These are phyloP conservation scores for Zaprionus ornatus DNA, from an alignment of 1,140 invertebrate genomes.

Conservation along the genomic window DNA sequence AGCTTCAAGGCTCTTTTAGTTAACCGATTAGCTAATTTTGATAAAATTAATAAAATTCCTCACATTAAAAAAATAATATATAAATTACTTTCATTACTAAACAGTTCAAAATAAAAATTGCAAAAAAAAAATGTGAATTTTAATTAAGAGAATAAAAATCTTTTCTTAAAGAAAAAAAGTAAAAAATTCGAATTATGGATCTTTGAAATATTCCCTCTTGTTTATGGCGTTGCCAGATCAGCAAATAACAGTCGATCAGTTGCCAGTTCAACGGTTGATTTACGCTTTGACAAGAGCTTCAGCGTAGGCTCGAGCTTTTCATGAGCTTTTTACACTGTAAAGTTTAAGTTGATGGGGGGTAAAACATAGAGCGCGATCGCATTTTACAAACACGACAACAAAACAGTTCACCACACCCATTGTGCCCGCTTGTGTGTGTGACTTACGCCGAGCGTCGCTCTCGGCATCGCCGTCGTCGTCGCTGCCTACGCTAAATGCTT, in stretches of 20 bases:
- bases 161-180: background rate
- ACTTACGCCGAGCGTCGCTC: background rate
- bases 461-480: background rate
- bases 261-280: background rate
- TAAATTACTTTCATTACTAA: too few species aligned
- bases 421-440: background rate
- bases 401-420: conserved; percentile 14
- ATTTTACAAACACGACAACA: background rate
- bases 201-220: background rate
- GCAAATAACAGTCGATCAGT: background rate
- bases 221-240: background rate
- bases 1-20: too few species aligned
- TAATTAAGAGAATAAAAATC: too few species aligned
- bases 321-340: conserved; percentile 1
- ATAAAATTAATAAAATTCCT: too few species aligned
- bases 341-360: background rate
- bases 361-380: conserved; percentile 3
- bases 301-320: background rate
- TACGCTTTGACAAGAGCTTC: background rate
- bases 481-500: background rate
- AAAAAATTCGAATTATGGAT: background rate
- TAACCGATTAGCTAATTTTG: too few species aligned
- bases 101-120: too few species aligned
- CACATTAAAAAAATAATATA: too few species aligned
- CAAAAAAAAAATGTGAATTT: too few species aligned